phyloP scores from a whole-genome alignment of 2,888 invertebrate species.

The Laspeyria flexula region DNA sequence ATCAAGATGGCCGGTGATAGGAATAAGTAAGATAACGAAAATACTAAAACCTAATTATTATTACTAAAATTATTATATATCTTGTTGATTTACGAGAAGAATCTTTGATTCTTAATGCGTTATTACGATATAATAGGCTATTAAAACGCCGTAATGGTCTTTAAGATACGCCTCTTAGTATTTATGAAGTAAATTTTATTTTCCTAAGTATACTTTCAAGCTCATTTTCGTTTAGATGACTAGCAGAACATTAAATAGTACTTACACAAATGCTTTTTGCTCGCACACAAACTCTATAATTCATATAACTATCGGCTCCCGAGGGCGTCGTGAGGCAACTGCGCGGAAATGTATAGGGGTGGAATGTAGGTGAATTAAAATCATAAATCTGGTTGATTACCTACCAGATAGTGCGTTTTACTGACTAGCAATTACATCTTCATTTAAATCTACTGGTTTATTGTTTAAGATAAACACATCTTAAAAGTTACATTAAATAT shows the following conservation, averaged over 20 bases:
- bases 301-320: slow-evolving; percentile 9
- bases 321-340: slow-evolving; percentile 3
- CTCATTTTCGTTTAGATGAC: not conserved
- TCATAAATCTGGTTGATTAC: slow-evolving; percentile 18
- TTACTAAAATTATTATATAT: slow-evolving; percentile 7
- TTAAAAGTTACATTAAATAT: too few relatives aligned
- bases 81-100: slow-evolving; percentile 5
- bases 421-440: not conserved
- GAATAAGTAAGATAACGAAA: slow-evolving; percentile 4
- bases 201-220: not conserved
- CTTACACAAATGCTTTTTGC: not conserved
- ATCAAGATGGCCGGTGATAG: slow-evolving; percentile 1
- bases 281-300: slow-evolving; percentile 1
- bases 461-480: too few relatives aligned
- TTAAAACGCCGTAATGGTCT: slow-evolving; percentile 8
- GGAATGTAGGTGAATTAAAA: slow-evolving; percentile 12
- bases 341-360: slow-evolving; percentile 1
- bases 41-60: slow-evolving; percentile 4
- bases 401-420: slow-evolving; percentile 1
- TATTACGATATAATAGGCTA: slow-evolving; percentile 9
- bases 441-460: too few relatives aligned
- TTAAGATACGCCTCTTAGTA: not conserved
- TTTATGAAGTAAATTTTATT: slow-evolving; percentile 6
- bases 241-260: not conserved
- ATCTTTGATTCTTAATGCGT: slow-evolving; percentile 7